These are phyloP conservation scores for Branchinecta lindahli DNA, from an alignment of 1,140 invertebrate species.

Conservation along the genomic window DNA sequence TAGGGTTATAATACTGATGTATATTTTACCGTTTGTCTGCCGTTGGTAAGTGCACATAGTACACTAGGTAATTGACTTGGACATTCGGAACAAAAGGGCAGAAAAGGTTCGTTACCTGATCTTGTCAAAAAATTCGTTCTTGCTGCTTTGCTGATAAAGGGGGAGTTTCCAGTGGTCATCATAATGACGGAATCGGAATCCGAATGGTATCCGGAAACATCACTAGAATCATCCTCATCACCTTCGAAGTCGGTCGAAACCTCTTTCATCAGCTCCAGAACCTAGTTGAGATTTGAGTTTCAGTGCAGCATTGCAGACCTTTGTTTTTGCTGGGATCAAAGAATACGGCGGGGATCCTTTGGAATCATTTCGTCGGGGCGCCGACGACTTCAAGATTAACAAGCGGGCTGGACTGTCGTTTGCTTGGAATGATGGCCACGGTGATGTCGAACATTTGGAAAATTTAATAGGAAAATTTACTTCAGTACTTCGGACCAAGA, in stretches of 20 bases:
- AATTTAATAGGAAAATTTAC: no score
- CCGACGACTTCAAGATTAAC: background rate
- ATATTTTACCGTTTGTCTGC: no score
- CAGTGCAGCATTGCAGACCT: constrained; percentile 13
- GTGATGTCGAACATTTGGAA: no score
- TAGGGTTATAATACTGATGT: no score
- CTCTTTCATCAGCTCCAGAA: constrained; percentile 54
- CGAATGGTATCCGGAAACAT: constrained; percentile 56
- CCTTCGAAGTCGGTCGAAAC: constrained; percentile 27
- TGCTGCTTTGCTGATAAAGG: constrained; percentile 34
- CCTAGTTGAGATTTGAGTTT: constrained; percentile 30
- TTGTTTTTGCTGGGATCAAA: background rate
- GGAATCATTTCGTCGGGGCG: background rate
- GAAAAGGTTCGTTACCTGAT: constrained; percentile 30
- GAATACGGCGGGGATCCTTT: constrained; percentile 5
- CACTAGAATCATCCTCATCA: constrained; percentile 35
- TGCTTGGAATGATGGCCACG: no score
- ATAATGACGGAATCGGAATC: constrained; percentile 54
- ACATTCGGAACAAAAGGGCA: no score
- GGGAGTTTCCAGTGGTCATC: constrained; percentile 40
- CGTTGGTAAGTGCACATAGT: no score
- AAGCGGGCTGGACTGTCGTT: no score
- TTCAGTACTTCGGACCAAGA: no score
- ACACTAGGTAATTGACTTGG: no score
- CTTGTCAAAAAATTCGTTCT: constrained; percentile 38